Conservation (phyloP, 2,888 invertebrate genomes). For the Epinotia brunnichana region DNA sequence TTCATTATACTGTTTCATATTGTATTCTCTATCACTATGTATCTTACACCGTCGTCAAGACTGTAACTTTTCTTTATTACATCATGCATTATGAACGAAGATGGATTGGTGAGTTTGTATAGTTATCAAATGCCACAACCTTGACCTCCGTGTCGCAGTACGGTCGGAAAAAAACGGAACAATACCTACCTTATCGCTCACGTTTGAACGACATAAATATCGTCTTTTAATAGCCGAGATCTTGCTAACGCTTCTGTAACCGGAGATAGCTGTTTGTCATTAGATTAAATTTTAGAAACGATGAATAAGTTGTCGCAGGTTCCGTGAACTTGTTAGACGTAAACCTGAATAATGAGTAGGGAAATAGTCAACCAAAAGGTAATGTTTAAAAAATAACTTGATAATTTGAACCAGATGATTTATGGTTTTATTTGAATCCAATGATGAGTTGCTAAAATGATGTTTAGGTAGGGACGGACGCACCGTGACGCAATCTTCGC, state of each 20-base stretch:
- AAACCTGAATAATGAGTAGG: no score
- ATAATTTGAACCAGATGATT: not conserved
- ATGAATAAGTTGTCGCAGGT: no score
- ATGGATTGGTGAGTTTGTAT: constrained; percentile 2
- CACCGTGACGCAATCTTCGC: not conserved
- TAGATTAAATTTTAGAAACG: no score
- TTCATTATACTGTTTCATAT: constrained; percentile 7
- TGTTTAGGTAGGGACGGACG: not conserved
- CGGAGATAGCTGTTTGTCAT: not conserved
- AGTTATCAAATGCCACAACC: constrained; percentile 6
- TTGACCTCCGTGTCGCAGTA: constrained; percentile 38
- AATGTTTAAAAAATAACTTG: not conserved
- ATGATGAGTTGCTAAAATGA: not conserved
- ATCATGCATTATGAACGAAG: not conserved
- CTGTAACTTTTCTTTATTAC: constrained; percentile 5
- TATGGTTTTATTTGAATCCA: not conserved
- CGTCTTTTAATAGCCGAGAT: not conserved
- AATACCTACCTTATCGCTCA: not conserved
- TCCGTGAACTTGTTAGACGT: no score
- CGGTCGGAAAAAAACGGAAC: constrained; percentile 19
- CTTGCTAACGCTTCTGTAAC: not conserved
- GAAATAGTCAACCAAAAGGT: not conserved
- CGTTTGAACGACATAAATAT: not conserved
- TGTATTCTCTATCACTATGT: not conserved
- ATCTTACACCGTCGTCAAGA: constrained; percentile 1